These are phyloP conservation scores for Trichacis sp. DNA, from an alignment of 2,888 invertebrate genomes.

Conservation along the genomic window DNA sequence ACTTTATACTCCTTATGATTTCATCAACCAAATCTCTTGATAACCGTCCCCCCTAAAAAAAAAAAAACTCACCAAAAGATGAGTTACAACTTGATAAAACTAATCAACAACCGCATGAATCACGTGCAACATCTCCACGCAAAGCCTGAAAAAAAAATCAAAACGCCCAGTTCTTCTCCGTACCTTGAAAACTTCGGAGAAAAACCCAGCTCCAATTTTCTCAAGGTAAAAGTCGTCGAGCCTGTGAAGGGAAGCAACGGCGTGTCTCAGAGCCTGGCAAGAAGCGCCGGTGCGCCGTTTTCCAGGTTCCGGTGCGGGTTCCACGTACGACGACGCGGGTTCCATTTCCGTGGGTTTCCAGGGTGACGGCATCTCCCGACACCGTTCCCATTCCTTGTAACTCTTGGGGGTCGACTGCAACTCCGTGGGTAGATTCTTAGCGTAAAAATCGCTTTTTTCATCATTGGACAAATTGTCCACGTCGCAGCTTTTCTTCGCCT, in stretches of 20 bases:
- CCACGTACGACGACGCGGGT: constrained; percentile 41
- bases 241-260: constrained; percentile 90
- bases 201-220: constrained; percentile 95
- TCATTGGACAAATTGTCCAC: too few species aligned
- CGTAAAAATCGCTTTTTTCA: constrained; percentile 16
- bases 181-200: constrained; percentile 98
- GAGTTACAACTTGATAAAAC: too few species aligned
- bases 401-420: constrained; percentile 59
- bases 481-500: constrained; percentile 30
- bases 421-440: constrained; percentile 60
- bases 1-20: too few species aligned
- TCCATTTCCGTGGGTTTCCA: constrained; percentile 66
- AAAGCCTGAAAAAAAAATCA: background rate
- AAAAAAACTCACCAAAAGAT: too few species aligned
- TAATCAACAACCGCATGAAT: too few species aligned
- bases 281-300: constrained; percentile 77
- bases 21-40: too few species aligned
- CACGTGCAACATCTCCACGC: background rate
- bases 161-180: constrained; percentile 58
- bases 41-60: too few species aligned
- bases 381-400: constrained; percentile 64
- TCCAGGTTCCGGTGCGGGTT: constrained; percentile 41
- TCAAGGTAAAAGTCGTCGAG: constrained; percentile 94
- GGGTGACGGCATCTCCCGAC: constrained; percentile 50
- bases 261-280: constrained; percentile 90